These are phyloP conservation scores for Mirza zaza DNA, from an alignment of 2,113 vertebrate genomes.

Conservation along the genomic window DNA sequence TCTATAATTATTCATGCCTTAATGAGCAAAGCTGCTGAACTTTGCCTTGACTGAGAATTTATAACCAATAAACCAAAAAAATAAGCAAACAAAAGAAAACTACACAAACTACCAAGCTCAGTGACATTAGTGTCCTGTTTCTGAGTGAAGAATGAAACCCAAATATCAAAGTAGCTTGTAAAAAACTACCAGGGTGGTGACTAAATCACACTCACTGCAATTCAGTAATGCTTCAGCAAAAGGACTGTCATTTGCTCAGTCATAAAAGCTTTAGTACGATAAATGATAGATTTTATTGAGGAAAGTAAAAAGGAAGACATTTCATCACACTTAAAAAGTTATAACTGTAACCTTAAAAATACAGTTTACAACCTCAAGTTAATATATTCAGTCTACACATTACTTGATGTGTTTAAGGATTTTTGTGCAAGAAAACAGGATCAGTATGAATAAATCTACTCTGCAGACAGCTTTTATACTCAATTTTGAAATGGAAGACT, in stretches of 20 bases:
- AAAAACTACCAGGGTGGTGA: constrained; percentile 45
- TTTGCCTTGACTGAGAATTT: neutral
- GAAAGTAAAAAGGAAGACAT: constrained; percentile 79
- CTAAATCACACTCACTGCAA: constrained; percentile 60
- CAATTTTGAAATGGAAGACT: constrained; percentile 46
- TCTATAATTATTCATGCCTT: neutral
- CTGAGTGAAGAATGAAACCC: constrained; percentile 65
- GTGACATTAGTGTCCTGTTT: constrained; percentile 4
- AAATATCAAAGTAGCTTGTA: constrained; percentile 38
- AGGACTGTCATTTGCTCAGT: constrained; percentile 71
- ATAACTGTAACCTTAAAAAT: constrained; percentile 80
- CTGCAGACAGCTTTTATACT: constrained; percentile 71
- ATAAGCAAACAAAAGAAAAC: constrained; percentile 29
- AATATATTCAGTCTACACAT: constrained; percentile 80
- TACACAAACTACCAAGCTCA: constrained; percentile 28
- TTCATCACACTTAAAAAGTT: constrained; percentile 82
- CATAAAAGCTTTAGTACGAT: constrained; percentile 81
- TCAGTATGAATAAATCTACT: constrained; percentile 62
- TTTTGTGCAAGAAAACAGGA: constrained; percentile 65
- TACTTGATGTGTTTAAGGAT: constrained; percentile 77
- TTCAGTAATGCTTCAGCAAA: constrained; percentile 70
- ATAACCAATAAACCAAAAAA: constrained; percentile 1
- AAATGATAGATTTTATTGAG: constrained; percentile 83
- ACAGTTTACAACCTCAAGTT: constrained; percentile 79
- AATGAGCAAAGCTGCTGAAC: neutral